phyloP scores from a whole-genome alignment of 2,797 vertebrate genomes.

The Danionella dracula region DNA sequence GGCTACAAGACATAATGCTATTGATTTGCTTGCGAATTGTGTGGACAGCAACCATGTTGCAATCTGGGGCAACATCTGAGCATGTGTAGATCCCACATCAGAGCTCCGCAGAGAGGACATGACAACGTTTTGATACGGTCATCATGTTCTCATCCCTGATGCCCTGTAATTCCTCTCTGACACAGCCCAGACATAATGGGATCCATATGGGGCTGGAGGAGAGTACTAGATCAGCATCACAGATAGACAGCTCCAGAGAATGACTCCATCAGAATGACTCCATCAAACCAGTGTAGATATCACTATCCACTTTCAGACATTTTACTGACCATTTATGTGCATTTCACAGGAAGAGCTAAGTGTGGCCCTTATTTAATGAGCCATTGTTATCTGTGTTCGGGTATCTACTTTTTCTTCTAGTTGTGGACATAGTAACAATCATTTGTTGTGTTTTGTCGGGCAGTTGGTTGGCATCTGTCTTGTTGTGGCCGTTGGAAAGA shows the following conservation, averaged over 20 bases:
- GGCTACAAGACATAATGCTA: constrained; percentile 39
- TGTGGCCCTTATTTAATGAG: background rate
- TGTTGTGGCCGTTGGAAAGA: no score
- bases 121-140: constrained; percentile 50
- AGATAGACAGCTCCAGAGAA: constrained; percentile 4
- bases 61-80: constrained; percentile 29
- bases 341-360: background rate
- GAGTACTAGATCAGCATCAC: constrained; percentile 18
- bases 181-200: constrained; percentile 32
- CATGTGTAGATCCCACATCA: constrained; percentile 23
- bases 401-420: no score
- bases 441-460: no score
- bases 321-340: background rate
- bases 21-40: constrained; percentile 37
- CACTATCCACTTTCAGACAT: background rate
- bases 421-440: no score
- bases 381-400: no score
- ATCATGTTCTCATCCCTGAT: constrained; percentile 40
- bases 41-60: constrained; percentile 30
- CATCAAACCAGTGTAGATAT: background rate
- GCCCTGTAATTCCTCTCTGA: constrained; percentile 43
- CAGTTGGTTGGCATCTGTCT: no score
- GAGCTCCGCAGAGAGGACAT: constrained; percentile 37
- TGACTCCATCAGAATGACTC: constrained; percentile 7
- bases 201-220: constrained; percentile 33